Conservation (phyloP, 2,888 invertebrate species). For the Geophilus truncorum region DNA sequence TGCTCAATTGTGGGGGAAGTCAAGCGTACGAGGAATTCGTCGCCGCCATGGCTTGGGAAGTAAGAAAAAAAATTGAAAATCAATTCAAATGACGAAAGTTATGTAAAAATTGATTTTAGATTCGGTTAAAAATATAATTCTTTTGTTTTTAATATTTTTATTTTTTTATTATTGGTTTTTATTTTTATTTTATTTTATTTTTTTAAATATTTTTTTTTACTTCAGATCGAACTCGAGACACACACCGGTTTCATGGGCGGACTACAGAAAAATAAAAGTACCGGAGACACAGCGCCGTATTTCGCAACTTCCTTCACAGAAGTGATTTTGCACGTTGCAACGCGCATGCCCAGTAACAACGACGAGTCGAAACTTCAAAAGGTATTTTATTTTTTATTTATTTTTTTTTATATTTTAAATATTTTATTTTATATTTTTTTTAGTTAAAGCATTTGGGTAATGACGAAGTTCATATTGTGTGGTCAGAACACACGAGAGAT, state of each 20-base stretch:
- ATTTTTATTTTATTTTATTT: not conserved
- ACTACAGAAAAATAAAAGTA: conserved; percentile 52
- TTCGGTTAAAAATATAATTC: too few relatives aligned
- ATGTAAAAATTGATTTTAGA: too few relatives aligned
- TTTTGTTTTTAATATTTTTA: too few relatives aligned
- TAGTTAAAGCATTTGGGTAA: conserved; percentile 92
- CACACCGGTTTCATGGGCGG: conserved; percentile 66
- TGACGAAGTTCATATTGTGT: conserved; percentile 97
- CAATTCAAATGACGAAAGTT: too few relatives aligned
- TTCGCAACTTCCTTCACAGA: conserved; percentile 89
- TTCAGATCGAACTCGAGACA: conserved; percentile 76
- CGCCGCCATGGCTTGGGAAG: conserved; percentile 65
- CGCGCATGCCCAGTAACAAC: conserved; percentile 87
- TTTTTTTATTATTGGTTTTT: not conserved
- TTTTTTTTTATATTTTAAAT: not conserved
- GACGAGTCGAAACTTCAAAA: conserved; percentile 82
- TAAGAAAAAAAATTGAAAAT: too few relatives aligned
- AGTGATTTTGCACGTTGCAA: conserved; percentile 95
- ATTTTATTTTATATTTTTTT: not conserved
- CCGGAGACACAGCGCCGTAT: conserved; percentile 92
- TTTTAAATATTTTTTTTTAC: not conserved
- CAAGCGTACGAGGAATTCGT: conserved; percentile 73
- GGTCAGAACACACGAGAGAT: conserved; percentile 95
- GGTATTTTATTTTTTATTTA: conserved; percentile 50
- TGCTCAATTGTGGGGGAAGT: conserved; percentile 85